Evolutionary conservation across 2,888 invertebrate genomes (phyloP), one percentile per base, ranked within the genome.

Genomic region (Andrena haemorrhoa): DNA sequence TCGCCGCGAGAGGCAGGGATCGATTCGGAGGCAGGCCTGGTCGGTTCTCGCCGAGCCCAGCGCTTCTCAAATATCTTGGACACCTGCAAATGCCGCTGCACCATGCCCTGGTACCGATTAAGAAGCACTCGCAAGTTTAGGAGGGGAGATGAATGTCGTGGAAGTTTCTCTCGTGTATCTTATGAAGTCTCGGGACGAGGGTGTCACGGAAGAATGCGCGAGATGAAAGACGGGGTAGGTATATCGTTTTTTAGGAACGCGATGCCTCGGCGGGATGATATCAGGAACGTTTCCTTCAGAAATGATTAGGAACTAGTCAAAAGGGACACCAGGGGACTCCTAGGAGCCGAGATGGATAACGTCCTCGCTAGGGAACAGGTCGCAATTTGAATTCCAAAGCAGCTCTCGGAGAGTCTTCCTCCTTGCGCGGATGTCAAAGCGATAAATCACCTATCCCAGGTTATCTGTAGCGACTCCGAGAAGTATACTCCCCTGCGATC

Each of bases 371-470:
- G 12, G 23, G 60, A 65, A 60, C 51, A 65, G 66, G 53, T 73
- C 61, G 53, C 66, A 26, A 80, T 80, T 80, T 80, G 79, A 80
- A 80, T 80, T 79, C 80, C 79, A 79, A 68, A 80, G 66, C 47
- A 68, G 35, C 53, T 79, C 60, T 8, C 66, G 6, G 73, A 31
- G 29, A 66, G 49, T 68, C 80, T 63, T 56, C 73, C 68, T 58
- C 63, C 63, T 41, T 33, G n/a, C 41, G 56, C 51, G 35, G 41
- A 77, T 58, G 63, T 64, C 63, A 60, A 66, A 63, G 73, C 79
- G 23, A 80, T 80, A 80, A 80, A 79, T 80, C 79, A 80, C 53
- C 61, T 23, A 35, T n/a, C 56, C n/a, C 63, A 60, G 41, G 65
- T 79, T 79, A 80, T 66, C 79, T 33, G 33, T 23, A 6, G 31